Evolutionary conservation across 2,113 vertebrate genomes (phyloP), one percentile per base, ranked within the genome.

Genomic region (Egretta garzetta): DNA sequence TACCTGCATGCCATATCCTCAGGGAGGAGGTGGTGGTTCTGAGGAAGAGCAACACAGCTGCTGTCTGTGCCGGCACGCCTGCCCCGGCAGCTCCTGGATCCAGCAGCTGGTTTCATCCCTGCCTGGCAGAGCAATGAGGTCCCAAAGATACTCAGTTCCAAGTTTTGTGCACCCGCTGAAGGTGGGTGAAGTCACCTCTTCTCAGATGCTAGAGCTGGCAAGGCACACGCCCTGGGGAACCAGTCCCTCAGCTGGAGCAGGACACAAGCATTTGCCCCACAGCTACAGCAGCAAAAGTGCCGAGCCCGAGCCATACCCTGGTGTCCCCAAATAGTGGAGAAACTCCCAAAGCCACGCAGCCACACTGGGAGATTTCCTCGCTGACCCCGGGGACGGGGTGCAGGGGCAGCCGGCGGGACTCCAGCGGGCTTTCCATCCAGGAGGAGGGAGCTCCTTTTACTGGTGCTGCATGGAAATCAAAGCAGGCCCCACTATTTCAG

Each of bases 181-280:
- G 17, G 26, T 6, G 41, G 50, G n/a, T 26, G 67, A 71, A 39
- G 19, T 24, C 66, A 24, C 8, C 20, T 56, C n/a, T n/a, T 26
- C 24, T 37, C 0, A 0, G 33, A 37, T 10, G 28, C 67, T 20
- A 3, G 28, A 47, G 22, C 2, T 10, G 2, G 15, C 30, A 30
- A 43, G 43, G 68, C 13, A 64, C 50, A 21, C 43, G 17, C 52
- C 32, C 1, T 33, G 33, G 37, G 41, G 43, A 52, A 26, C 32
- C 68, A 50, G 60, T 28, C 58, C 24, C 12, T 41, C 19, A 5
- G 27, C 63, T 7, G 52, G 52, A 52, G 19, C 52, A 24, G 24
- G n/a, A n/a, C 26, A 19, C 1, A 0, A 24, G 49, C 10, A 14
- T 85, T 49, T 33, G 39, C 26, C 59, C 67, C 30, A 27, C 59